Conservation (phyloP, 2,113 vertebrate genomes). For the Nipponia nippon region DNA sequence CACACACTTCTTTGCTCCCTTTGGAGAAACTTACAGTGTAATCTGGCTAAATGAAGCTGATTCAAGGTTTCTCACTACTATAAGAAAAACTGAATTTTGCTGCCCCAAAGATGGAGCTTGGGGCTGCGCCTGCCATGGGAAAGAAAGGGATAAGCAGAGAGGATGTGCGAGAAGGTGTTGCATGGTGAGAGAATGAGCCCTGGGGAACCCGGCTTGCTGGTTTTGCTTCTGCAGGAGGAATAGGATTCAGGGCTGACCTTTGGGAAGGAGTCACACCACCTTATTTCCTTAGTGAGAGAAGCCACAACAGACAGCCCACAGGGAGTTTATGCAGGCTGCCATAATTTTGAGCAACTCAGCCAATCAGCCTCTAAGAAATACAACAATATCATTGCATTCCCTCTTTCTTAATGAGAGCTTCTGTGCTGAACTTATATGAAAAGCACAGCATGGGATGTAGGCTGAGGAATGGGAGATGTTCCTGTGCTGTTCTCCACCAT, state of each 20-base stretch:
- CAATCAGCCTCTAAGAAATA: neutral
- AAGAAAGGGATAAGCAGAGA: neutral
- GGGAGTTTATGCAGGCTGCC: neutral
- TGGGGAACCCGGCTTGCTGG: neutral
- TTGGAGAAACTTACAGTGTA: neutral
- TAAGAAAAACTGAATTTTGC: neutral
- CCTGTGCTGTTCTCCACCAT: neutral
- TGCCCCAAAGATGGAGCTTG: neutral
- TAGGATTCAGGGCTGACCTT: neutral
- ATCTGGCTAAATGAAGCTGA: neutral
- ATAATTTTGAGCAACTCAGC: neutral
- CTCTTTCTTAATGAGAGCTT: neutral
- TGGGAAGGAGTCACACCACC: neutral
- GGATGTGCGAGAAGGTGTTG: neutral
- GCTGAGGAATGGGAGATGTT: neutral
- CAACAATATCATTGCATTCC: neutral
- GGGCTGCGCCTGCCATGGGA: neutral
- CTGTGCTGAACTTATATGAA: neutral
- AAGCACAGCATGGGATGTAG: neutral
- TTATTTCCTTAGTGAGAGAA: neutral
- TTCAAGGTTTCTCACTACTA: neutral
- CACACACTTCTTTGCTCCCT: neutral
- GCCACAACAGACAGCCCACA: neutral
- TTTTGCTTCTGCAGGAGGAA: neutral
- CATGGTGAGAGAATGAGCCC: neutral